phyloP scores from a whole-genome alignment of 92 coral and sea anemone species.

The Chrysogorgia sp. region DNA sequence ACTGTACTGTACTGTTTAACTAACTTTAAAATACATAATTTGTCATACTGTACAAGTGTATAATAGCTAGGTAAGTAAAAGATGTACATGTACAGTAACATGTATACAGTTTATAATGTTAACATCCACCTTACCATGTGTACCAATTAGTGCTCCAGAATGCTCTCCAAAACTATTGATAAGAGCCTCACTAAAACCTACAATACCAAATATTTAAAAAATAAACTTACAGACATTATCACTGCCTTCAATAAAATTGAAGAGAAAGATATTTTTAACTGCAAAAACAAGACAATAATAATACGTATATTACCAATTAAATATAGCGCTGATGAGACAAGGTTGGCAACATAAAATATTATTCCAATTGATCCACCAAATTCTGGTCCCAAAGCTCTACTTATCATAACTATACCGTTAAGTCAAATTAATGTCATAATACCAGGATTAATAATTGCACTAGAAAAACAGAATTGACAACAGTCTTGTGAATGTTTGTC shows the following conservation, averaged over 20 bases:
- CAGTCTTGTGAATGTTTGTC: no score
- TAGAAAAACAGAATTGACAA: no score
- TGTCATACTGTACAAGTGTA: background rate
- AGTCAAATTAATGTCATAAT: background rate
- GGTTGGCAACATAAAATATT: conserved; percentile 95
- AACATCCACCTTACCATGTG: conserved; percentile 31
- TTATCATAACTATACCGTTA: conserved; percentile 81
- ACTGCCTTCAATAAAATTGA: no score
- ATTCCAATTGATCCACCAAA: conserved; percentile 99
- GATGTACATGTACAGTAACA: no score
- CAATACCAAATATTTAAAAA: background rate
- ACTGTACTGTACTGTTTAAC: background rate
- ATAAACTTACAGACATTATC: background rate
- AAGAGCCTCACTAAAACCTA: conserved; percentile 87
- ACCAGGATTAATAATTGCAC: no score
- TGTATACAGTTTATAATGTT: background rate
- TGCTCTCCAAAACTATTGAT: conserved; percentile 67
- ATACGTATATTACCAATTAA: conserved; percentile 61
- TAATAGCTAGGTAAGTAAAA: no score
- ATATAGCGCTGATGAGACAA: conserved; percentile 87
- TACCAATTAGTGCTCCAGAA: conserved; percentile 40
- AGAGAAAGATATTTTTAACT: background rate
- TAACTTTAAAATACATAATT: background rate
- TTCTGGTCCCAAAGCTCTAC: conserved; percentile 95
- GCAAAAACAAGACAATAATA: background rate